Evolutionary conservation across 1,140 invertebrate genomes (phyloP), one percentile per base, ranked within the genome.

Genomic region (Parasteatoda tepidariorum): DNA sequence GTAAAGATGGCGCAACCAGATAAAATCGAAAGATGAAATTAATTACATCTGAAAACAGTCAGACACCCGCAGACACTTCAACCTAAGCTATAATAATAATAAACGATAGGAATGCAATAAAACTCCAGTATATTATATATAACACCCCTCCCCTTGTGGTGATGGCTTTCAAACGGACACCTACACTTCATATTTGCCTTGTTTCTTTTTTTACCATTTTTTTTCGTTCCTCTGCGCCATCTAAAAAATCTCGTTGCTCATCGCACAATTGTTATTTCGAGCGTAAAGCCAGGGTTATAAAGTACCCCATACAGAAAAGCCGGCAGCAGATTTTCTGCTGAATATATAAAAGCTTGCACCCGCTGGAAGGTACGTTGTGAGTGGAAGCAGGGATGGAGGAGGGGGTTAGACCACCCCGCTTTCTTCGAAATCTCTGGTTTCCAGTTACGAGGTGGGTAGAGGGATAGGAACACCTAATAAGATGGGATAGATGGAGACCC

Each of bases 211-310:
- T 48, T 48, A 48, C 18, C 18, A 18, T 48, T 48, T 13, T 48
- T 13, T 54, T 30, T 30, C 3, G 24, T 18, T 61, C 28, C 24
- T 26, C 22, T 22, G 22, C 30, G 15, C n/a, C n/a, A 74, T 38
- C 34, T 38, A 64, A 67, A 67, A 11, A 31, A 34, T 18, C 31
- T 15, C 70, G 70, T 74, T 34, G 70, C 70, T 74, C 70, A 59
- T 59, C 54, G 70, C 31, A 48, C 9, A n/a, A 74, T 59, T 74
- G 70, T 57, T 57, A 59, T 59, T 59, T 59, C 70, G 54, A 74
- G 70, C 70, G 70, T 74, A 59, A 59, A 55, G 70, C 55, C 54
- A 13, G 30, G 70, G 70, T 55, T 74, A 74, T 74, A 74, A 74
- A 59, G 70, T 74, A 74, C 70, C 55, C 3, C n/a, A 64, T 48